A percentile compares a stretch with the other conserved stretches of the same genome.
phyloP scores from a whole-genome alignment of 2,888 invertebrate genomes.

The Mythimna vitellina region DNA sequence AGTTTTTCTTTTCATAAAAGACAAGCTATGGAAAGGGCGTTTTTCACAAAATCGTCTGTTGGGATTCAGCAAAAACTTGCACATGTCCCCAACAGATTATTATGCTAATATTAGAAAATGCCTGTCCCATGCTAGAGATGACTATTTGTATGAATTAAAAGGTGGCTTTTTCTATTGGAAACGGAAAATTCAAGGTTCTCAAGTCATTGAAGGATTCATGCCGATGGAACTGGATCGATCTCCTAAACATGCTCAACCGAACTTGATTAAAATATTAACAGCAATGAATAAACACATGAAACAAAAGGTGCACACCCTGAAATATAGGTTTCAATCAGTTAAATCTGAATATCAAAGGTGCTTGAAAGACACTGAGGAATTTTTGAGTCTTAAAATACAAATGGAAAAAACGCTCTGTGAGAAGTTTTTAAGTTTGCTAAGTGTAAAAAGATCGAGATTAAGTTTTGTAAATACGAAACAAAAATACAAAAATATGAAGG shows the following conservation, averaged over 20 bases:
- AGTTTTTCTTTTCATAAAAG: conserved; percentile 74
- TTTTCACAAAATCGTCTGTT: conserved; percentile 78
- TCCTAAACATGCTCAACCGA: conserved; percentile 68
- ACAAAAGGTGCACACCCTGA: conserved; percentile 68
- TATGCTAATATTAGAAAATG: conserved; percentile 72
- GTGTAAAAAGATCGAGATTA: conserved; percentile 64
- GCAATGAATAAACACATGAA: conserved; percentile 75
- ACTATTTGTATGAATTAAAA: conserved; percentile 80
- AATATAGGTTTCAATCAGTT: conserved; percentile 67
- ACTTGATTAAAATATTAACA: conserved; percentile 77
- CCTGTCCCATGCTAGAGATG: conserved; percentile 72
- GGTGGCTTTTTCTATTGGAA: conserved; percentile 85
- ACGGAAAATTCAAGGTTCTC: conserved; percentile 68
- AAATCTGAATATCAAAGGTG: conserved; percentile 78
- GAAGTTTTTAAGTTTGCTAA: conserved; percentile 77
- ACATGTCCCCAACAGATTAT: conserved; percentile 73
- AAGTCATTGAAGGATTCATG: conserved; percentile 80
- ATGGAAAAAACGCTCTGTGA: conserved; percentile 81
- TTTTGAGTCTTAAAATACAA: conserved; percentile 80
- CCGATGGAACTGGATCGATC: conserved; percentile 75
- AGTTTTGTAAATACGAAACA: conserved; percentile 28
- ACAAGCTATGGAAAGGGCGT: conserved; percentile 78
- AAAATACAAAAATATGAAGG: conserved; percentile 2
- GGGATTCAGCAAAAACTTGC: conserved; percentile 79
- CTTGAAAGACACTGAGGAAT: conserved; percentile 81